Evolutionary conservation across 2,113 vertebrate genomes (phyloP), one percentile per base, ranked within the genome.

Genomic region (Tetrax tetrax): DNA sequence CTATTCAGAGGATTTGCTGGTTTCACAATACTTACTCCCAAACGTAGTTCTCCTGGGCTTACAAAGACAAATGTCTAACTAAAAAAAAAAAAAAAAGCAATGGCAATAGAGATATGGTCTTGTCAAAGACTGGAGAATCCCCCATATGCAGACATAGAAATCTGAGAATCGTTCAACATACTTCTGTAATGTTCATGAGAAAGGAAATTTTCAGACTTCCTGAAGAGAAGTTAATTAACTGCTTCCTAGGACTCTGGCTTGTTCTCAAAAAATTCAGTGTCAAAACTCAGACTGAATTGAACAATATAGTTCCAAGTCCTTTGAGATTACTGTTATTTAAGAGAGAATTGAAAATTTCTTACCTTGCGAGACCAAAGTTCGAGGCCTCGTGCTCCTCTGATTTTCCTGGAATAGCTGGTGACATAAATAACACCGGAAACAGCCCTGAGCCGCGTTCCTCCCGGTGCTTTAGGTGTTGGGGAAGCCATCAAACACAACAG

Each of bases 371-470:
- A 51, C 57, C 35, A 16, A 51, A 79, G 45, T 92, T 86, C 43
- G 64, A 66, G 80, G 57, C 69, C 85, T 95, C 31, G 7, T 0
- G 1, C 25, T 91, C 76, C 51, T 75, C 65, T 93, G 79, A 85
- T 91, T 93, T 83, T 57, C 63, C 59, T 80, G 61, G 74, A 93
- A 92, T 33, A 85, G n/a, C 29, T 92, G 60, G 66, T 90, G 77
- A 54, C 81, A 81, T 78, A 94, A 96, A 87, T 92, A 92, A 91
- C 88, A 96, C 59, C 96, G 81, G 80, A 31, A 88, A 35, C 33
- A 93, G 63, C 75, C 65, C 70, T 10, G 63, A 93, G 64, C 28
- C 93, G 56, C 87, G 43, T 90, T 89, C 59, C 50, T 85, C 28
- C 1, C 47, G 70, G 68, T 20, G 35, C 33, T 78, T 71, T 66